A percentile compares a stretch with the other conserved stretches of the same genome.
Conservation (phyloP, 2,113 vertebrate genomes). For the Circaetus cinerascens region DNA sequence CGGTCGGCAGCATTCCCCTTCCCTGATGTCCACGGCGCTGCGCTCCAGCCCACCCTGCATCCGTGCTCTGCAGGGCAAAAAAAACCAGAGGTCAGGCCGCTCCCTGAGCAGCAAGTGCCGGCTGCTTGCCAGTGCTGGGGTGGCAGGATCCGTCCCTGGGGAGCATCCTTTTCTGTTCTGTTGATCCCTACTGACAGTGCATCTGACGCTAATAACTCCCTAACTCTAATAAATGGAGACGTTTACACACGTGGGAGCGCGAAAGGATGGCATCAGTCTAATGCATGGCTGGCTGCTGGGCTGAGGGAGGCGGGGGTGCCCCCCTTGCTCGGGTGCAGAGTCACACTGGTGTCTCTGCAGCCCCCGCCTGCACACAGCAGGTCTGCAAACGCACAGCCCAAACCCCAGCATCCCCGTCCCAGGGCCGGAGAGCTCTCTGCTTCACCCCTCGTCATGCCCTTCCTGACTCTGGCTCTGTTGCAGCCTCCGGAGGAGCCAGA, state of each 20-base stretch:
- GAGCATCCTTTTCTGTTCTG: slow-evolving; percentile 4
- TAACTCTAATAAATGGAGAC: background rate
- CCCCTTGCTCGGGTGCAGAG: background rate
- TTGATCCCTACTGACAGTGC: slow-evolving; percentile 7
- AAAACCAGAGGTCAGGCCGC: accelerated
- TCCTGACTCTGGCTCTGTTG: background rate
- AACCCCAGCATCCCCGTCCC: background rate
- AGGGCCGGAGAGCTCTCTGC: accelerated
- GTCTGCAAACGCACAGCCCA: background rate
- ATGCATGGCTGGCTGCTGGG: background rate
- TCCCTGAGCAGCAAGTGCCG: accelerated
- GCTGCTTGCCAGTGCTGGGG: background rate
- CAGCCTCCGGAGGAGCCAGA: slow-evolving; percentile 63
- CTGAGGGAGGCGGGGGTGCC: background rate
- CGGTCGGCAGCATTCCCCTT: background rate
- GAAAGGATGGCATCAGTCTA: background rate
- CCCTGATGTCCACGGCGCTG: background rate
- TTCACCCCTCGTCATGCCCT: background rate
- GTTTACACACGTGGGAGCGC: background rate
- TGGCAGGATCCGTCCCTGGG: background rate
- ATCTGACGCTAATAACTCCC: background rate
- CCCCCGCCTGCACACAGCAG: background rate
- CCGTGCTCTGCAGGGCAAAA: background rate
- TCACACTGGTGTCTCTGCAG: background rate
- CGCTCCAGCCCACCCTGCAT: background rate